Evolutionary conservation across 2,113 vertebrate genomes (phyloP).

Genomic region (Cebus imitator): DNA sequence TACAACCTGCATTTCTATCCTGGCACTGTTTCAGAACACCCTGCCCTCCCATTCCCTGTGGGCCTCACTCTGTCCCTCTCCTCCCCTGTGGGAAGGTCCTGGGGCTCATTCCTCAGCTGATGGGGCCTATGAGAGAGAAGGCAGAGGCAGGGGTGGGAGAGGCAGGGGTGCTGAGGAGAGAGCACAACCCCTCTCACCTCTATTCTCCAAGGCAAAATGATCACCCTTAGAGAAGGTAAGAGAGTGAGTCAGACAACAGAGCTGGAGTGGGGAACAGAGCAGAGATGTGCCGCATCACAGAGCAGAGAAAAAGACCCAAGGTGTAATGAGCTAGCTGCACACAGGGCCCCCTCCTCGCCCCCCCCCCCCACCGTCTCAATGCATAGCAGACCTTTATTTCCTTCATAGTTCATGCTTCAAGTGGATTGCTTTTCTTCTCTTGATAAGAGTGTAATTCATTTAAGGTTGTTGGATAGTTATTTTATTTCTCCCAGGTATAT

Average conservation of each 20-base stretch:
- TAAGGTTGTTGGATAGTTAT: slow-evolving; percentile 64
- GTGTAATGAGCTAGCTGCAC: fast-evolving
- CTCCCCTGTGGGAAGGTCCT: not conserved
- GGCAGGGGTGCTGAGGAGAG: not conserved
- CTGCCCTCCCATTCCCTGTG: no score
- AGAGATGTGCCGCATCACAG: not conserved
- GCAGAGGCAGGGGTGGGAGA: not conserved
- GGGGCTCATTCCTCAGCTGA: not conserved
- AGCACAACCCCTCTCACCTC: no score
- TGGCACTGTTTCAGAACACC: not conserved
- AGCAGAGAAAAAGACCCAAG: not conserved
- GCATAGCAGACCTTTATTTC: slow-evolving; percentile 1
- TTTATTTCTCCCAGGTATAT: slow-evolving; percentile 78
- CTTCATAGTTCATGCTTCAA: slow-evolving; percentile 69
- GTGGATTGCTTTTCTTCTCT: slow-evolving; percentile 70
- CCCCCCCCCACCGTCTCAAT: not conserved
- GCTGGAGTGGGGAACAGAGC: no score
- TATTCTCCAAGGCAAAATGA: not conserved
- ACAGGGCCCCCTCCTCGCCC: fast-evolving
- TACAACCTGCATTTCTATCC: not conserved
- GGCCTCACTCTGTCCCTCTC: not conserved
- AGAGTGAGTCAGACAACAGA: not conserved
- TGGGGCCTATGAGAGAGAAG: not conserved
- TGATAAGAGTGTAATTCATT: slow-evolving; percentile 76
- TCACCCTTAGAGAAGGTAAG: not conserved